Conservation (phyloP, 1,140 invertebrate species). For the Andrena cerasifolii region DNA sequence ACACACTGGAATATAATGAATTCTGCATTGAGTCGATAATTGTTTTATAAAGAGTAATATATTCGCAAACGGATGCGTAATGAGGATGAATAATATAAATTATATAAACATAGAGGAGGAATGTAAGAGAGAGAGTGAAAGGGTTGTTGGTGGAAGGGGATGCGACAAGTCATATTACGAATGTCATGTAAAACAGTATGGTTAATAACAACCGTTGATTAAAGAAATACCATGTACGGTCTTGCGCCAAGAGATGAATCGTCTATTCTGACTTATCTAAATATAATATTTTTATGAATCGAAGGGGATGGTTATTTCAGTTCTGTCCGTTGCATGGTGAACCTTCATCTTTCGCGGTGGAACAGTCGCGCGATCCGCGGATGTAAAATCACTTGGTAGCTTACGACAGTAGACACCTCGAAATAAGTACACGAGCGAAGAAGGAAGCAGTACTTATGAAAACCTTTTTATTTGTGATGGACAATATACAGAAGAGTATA, state of each 20-base stretch:
- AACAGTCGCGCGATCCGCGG: too few species aligned
- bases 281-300: conserved; percentile 74
- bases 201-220: conserved; percentile 60
- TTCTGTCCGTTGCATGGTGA: too few species aligned
- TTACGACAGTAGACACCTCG: neutral
- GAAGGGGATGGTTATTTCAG: conserved; percentile 25
- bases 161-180: conserved; percentile 50
- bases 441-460: conserved; percentile 35
- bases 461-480: conserved; percentile 73
- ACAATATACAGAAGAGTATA: conserved; percentile 67
- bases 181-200: conserved; percentile 65
- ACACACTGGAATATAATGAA: conserved; percentile 35
- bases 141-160: conserved; percentile 50
- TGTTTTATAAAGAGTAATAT: conserved; percentile 70
- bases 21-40: conserved; percentile 59
- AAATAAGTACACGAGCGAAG: conserved; percentile 27
- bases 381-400: conserved; percentile 11
- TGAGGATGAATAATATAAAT: conserved; percentile 55
- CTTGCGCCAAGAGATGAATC: conserved; percentile 69
- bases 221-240: conserved; percentile 66
- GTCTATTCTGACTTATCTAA: conserved; percentile 73
- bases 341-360: too few species aligned
- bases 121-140: conserved; percentile 38
- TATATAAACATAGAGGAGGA: conserved; percentile 46
- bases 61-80: conserved; percentile 53